Conservation (phyloP, 92 coral and sea anemone species). For the Phenganax stokvisi region DNA sequence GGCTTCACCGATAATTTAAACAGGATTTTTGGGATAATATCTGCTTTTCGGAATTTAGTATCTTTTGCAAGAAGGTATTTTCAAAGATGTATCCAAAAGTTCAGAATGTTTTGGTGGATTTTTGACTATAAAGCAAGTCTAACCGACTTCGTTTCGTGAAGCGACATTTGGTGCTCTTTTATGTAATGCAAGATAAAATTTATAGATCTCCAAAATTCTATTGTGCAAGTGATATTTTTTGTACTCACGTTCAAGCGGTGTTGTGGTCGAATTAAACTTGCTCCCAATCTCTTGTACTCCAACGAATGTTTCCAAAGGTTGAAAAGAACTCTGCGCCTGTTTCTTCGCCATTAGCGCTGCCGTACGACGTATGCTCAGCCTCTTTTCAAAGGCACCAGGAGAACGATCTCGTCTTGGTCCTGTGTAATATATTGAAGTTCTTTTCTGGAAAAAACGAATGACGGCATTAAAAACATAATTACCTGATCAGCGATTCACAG, state of each 20-base stretch:
- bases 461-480: too few relatives aligned
- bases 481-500: too few relatives aligned
- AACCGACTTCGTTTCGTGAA: too few relatives aligned
- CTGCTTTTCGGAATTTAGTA: too few relatives aligned
- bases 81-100: too few relatives aligned
- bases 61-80: too few relatives aligned
- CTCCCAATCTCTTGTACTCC: slow-evolving; percentile 47
- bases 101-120: too few relatives aligned
- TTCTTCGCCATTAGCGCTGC: slow-evolving; percentile 15
- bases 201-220: not conserved
- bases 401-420: slow-evolving; percentile 49
- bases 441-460: slow-evolving; percentile 24
- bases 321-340: slow-evolving; percentile 30
- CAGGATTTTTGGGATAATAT: too few relatives aligned
- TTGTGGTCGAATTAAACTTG: not conserved
- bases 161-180: too few relatives aligned
- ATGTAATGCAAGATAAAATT: too few relatives aligned
- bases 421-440: slow-evolving; percentile 63
- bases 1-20: too few relatives aligned
- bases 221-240: not conserved
- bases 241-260: slow-evolving; percentile 3
- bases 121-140: too few relatives aligned
- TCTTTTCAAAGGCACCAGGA: slow-evolving; percentile 13
- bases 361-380: slow-evolving; percentile 29
- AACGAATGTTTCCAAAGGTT: slow-evolving; percentile 51